Evolutionary conservation across 2,113 vertebrate genomes (phyloP), one percentile per base, ranked within the genome.

Genomic region (Zootoca vivipara): DNA sequence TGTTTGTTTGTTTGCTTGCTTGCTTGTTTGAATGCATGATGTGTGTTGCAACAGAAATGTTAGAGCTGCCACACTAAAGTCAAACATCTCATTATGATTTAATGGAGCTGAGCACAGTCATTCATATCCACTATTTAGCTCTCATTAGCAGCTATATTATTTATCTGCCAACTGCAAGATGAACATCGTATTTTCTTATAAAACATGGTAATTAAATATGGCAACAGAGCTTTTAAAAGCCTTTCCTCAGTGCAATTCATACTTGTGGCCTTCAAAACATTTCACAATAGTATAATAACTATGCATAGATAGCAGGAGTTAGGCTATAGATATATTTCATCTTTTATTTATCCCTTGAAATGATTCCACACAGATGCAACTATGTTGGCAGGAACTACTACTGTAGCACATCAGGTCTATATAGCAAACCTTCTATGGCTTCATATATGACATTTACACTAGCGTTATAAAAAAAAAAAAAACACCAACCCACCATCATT

Each of bases 291-390:
- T 42, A 64, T 85, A 85, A 64, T 1, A 73, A 62, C 42, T 82
- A 89, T 0, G 12, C 87, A 85, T 26, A 78, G 24, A 67, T 20
- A 85, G 18, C 20, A 87, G 73, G 78, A 74, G 1, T 73, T 88
- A 82, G 3, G 28, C n/a, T n/a, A 28, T 62, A 4, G 0, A 81
- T 10, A 24, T 4, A 85, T 10, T 52, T 52, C 9, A 67, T 26
- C 9, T 16, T 85, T 89, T 86, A 81, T 90, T 93, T 89, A 90
- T 91, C 86, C 12, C 28, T 89, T 80, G 77, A 91, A 89, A 8
- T 0, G 0, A 10, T 72, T 64, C 15, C 75, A 18, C 8, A 38
- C 1, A 38, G 46, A 83, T 30, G 77, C 89, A 87, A 28, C 73
- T 46, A 73, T 15, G 5, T 28, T 33, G 78, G 33, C 0, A 78